Percentiles rank a stretch among this genome's conserved stretches.
Conservation (phyloP, 2,797 vertebrate genomes). For the Poeciliopsis infans region DNA sequence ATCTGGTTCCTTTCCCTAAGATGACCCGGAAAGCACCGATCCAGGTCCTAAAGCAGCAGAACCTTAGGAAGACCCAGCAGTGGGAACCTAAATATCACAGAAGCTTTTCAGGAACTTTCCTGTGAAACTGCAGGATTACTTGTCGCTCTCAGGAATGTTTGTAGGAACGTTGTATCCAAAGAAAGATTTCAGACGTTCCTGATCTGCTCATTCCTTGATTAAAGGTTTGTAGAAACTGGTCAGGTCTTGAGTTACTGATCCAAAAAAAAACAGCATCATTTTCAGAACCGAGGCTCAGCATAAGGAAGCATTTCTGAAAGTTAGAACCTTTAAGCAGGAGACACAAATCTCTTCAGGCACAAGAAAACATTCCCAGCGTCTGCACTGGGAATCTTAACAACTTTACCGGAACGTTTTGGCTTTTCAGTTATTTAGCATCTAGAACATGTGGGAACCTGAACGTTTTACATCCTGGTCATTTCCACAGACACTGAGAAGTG, state of each 20-base stretch:
- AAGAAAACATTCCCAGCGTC: not conserved
- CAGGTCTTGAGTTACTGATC: not conserved
- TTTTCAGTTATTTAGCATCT: not conserved
- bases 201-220: not conserved
- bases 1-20: not conserved
- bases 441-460: not conserved
- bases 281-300: not conserved
- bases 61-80: not conserved
- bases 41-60: constrained; percentile 37
- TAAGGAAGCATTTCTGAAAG: not conserved
- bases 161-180: not conserved
- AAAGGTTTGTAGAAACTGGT: not conserved
- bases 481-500: not conserved
- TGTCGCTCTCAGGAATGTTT: not conserved
- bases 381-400: not conserved
- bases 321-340: not conserved
- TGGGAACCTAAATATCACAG: not conserved
- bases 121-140: not conserved
- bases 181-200: not conserved
- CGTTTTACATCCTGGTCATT: not conserved
- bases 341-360: not conserved
- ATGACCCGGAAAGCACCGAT: not conserved
- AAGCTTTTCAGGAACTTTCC: not conserved
- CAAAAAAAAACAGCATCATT: not conserved
- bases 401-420: not conserved